Evolutionary conservation across 2,113 vertebrate genomes (phyloP), one percentile per base, ranked within the genome.

Genomic region (Petrocephalus zakoni): DNA sequence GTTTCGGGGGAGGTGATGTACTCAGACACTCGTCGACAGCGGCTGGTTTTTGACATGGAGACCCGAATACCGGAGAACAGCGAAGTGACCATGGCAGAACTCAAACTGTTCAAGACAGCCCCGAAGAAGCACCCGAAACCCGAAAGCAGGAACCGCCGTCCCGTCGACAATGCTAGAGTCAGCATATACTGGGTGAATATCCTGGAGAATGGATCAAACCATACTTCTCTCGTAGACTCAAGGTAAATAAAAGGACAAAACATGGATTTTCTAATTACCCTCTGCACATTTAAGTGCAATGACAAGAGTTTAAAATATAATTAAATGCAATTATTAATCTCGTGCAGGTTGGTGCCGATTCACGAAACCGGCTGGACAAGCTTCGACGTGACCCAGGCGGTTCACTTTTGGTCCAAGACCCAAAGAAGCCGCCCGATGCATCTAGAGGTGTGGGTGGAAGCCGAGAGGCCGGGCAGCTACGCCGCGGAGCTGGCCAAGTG

Each of bases 371-470:
- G 98, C 91, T 99, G 98, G 98, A 97, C 94, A 93, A 96, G 96
- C 94, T 98, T 99, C 85, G 98, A 99, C 53, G 98, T 99, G 94
- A 99, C 98, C 0, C 97, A 99, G 92, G 98, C 97, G 0, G 97
- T 99, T 91, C 97, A 96, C 81, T 97, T 97, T 93, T 99, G 98
- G 98, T 96, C 96, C 90, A 95, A 94, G 87, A 94, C 91, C n/a
- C 92, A 93, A 88, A 92, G 92, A 89, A 92, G 34, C 25, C 94
- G 93, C 89, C 96, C 97, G 1, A 96, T 99, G 97, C 93, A 98
- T 91, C 95, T 99, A 92, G 97, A 97, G 95, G 96, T 99, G 93
- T 96, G 96, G 93, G 96, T 99, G 53, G 97, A 99, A 94, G 96
- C 95, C 92, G 98, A 99, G 92, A 96, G 96, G 86, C 90, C 94